Base-by-base conservation (phyloP, 2,113 vertebrate genomes). In the Protobothrops flavoviridis region DNA sequence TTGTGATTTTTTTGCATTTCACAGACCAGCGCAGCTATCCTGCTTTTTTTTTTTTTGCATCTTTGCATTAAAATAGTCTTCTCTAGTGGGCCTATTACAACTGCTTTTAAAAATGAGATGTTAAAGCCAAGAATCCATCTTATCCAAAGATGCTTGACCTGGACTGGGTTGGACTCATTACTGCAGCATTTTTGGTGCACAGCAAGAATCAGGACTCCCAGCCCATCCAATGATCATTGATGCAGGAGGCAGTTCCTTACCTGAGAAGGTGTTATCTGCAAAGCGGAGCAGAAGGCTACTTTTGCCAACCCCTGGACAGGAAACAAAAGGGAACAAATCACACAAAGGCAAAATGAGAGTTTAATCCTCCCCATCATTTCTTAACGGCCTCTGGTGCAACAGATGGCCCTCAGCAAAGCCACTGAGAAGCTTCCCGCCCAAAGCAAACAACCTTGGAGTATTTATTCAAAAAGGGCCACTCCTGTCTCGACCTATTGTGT, bases 231-330 rank as follows among this genome's bases (percentile, higher is more conserved):
- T 15, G 39, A 59, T 17, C 21, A 0, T 61, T 12, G 53, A n/a
- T 2, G 8, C 29, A 61, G 23, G 21, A 24, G 4, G 56, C 21
- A 61, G 88, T 24, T 59, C 96, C 98, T 98, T 94, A 98, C 98
- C 98, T 24, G 98, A 98, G 96, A 98, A 98, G 89, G 98, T 98
- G 95, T 98, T 98, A 94, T 98, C 98, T 52, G 98, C 98, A 56
- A 98, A 98, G 64, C 98, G 97, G 20, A 98, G 97, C 64, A 98
- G 97, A 4, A 98, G 97, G 95, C 98, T 98, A 97, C 98, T 98
- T 94, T 98, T 98, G 88, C 98, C 98, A n/a, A 98, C 98, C 96
- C 98, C 98, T 98, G 96, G 5, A 15, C 45, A 85, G 57, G 90
- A 93, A 24, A 87, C 95, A 93, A 89, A 87, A 13, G 85, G 39